Evolutionary conservation across 35 echinoderm and acorn worm species (phyloP).

Genomic region (Apostichopus californicus): DNA sequence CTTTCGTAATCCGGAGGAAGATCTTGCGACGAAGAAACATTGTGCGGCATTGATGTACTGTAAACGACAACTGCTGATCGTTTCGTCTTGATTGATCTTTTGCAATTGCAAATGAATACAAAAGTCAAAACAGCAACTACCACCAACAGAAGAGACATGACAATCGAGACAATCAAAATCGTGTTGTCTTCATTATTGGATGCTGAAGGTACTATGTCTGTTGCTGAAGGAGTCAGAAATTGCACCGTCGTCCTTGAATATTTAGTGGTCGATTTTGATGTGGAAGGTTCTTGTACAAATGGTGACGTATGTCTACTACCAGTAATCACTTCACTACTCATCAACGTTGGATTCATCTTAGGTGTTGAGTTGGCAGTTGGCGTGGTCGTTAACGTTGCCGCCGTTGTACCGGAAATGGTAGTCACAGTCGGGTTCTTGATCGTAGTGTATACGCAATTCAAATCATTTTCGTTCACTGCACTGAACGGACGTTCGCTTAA

Average conservation of each 20-base stretch:
- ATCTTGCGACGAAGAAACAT: not conserved
- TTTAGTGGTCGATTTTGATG: too few relatives aligned
- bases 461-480: not conserved
- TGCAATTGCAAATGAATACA: not conserved
- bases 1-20: not conserved
- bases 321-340: too few relatives aligned
- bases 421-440: too few relatives aligned
- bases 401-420: too few relatives aligned
- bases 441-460: not conserved
- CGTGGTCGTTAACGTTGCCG: too few relatives aligned
- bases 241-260: too few relatives aligned
- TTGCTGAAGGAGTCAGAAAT: too few relatives aligned
- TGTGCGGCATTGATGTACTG: not conserved
- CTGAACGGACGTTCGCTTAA: constrained; percentile 2
- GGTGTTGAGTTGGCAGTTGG: too few relatives aligned
- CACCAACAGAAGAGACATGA: not conserved
- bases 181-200: not conserved
- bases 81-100: not conserved
- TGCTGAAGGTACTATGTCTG: too few relatives aligned
- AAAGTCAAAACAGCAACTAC: not conserved
- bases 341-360: too few relatives aligned
- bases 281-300: too few relatives aligned
- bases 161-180: not conserved
- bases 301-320: too few relatives aligned
- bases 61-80: not conserved